Conservation (phyloP, 1,140 invertebrate genomes). For the Armadillidium nasatum region DNA sequence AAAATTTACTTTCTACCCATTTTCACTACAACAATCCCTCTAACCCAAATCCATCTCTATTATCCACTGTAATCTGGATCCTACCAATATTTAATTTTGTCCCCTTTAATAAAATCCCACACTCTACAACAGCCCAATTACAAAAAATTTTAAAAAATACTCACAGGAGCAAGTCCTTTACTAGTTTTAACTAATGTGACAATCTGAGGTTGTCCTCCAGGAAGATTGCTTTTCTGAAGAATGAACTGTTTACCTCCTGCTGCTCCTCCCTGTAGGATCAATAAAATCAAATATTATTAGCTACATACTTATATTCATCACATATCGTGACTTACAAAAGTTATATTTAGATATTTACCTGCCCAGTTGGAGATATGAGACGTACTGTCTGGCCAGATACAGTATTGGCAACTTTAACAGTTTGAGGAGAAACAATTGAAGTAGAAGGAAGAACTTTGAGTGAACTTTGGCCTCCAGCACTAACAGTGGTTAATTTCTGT, state of each 20-base stretch:
- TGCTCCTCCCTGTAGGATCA: conserved; percentile 4
- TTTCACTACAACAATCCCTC: no score
- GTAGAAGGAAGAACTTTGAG: conserved; percentile 32
- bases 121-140: no score
- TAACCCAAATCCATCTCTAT: no score
- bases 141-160: conserved; percentile 4
- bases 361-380: conserved; percentile 51
- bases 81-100: no score
- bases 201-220: conserved; percentile 66
- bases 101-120: no score
- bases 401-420: conserved; percentile 51
- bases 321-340: no score
- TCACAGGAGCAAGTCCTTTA: conserved; percentile 62
- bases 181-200: conserved; percentile 86
- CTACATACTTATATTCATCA: no score
- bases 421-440: conserved; percentile 50
- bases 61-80: no score
- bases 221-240: conserved; percentile 62
- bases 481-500: conserved; percentile 53
- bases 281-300: no score
- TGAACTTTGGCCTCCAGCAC: conserved; percentile 24
- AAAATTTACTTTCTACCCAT: no score
- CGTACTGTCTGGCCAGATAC: conserved; percentile 54
- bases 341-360: conserved; percentile 30
- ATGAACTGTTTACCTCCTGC: conserved; percentile 69